Percentiles rank a stretch among this genome's conserved stretches.
These are phyloP conservation scores for Leptothorax acervorum DNA, from an alignment of 2,888 invertebrate genomes.

Conservation along the genomic window DNA sequence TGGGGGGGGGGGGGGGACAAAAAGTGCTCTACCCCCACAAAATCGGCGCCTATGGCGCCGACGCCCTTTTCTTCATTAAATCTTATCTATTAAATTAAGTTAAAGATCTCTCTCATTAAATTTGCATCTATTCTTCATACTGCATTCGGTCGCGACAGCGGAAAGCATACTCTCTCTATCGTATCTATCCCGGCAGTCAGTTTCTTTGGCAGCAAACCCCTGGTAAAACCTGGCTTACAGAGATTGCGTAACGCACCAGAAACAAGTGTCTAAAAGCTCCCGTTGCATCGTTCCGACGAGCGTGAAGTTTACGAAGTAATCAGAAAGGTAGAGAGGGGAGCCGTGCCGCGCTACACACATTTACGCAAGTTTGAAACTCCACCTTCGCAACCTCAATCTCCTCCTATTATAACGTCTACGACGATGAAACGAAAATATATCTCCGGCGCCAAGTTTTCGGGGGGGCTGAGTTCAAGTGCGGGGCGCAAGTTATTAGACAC, in stretches of 20 bases:
- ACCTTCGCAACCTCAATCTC: slow-evolving; percentile 54
- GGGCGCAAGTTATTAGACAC: slow-evolving; percentile 56
- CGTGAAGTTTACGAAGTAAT: slow-evolving; percentile 72
- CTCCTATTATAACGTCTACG: slow-evolving; percentile 61
- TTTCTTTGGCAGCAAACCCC: not conserved
- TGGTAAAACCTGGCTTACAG: slow-evolving; percentile 47
- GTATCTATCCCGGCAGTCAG: slow-evolving; percentile 4
- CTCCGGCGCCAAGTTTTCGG: slow-evolving; percentile 52
- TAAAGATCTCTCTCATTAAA: not conserved
- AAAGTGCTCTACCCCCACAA: too few species aligned
- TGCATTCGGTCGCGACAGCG: not conserved
- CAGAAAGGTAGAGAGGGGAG: slow-evolving; percentile 68
- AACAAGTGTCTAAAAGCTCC: slow-evolving; percentile 70
- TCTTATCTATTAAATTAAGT: not conserved
- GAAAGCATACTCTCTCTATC: not conserved
- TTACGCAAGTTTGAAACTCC: slow-evolving; percentile 72
- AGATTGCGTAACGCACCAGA: slow-evolving; percentile 54
- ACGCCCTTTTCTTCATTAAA: not conserved
- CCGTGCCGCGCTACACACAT: slow-evolving; percentile 62
- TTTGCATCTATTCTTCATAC: not conserved
- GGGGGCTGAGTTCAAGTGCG: slow-evolving; percentile 19
- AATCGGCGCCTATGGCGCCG: not conserved
- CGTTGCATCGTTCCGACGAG: slow-evolving; percentile 61
- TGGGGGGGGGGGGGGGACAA: too few species aligned
- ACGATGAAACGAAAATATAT: slow-evolving; percentile 64